Evolutionary conservation across 2,797 vertebrate genomes (phyloP).

Genomic region (Typhlichthys subterraneus): DNA sequence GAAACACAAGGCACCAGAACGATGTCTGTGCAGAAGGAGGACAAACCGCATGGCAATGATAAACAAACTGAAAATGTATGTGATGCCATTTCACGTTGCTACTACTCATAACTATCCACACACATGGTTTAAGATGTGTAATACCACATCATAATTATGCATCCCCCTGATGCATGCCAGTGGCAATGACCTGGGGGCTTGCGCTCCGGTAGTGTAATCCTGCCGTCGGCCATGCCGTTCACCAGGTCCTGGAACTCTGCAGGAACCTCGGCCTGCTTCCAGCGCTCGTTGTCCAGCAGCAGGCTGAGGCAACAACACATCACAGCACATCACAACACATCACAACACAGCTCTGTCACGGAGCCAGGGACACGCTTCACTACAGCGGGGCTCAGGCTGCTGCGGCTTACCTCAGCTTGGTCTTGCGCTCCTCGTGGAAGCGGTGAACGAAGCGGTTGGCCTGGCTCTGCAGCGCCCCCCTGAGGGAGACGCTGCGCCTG

Average conservation of each 20-base stretch:
- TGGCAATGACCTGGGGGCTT: slow-evolving; percentile 77
- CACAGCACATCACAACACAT: too few relatives aligned
- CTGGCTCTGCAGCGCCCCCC: slow-evolving; percentile 95
- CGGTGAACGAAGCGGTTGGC: slow-evolving; percentile 95
- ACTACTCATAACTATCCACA: too few relatives aligned
- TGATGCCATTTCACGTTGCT: too few relatives aligned
- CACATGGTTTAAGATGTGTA: too few relatives aligned
- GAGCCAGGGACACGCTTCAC: neutral
- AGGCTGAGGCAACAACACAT: slow-evolving; percentile 84
- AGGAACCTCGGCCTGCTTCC: slow-evolving; percentile 98
- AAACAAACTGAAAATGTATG: too few relatives aligned
- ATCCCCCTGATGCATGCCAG: too few relatives aligned
- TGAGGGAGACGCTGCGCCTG: slow-evolving; percentile 87
- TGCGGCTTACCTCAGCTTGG: slow-evolving; percentile 86
- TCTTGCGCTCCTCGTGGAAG: slow-evolving; percentile 97
- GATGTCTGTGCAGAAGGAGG: too few relatives aligned
- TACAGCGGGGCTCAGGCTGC: neutral
- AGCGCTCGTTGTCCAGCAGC: slow-evolving; percentile 94
- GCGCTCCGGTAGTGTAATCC: slow-evolving; percentile 89
- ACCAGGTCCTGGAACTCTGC: slow-evolving; percentile 96
- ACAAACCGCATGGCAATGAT: too few relatives aligned
- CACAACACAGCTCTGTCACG: too few relatives aligned
- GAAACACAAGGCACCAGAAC: too few relatives aligned
- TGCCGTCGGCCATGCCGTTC: slow-evolving; percentile 90
- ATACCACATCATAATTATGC: too few relatives aligned